phyloP scores from a whole-genome alignment of 2,888 invertebrate species.

The Agriopis aurantiaria region DNA sequence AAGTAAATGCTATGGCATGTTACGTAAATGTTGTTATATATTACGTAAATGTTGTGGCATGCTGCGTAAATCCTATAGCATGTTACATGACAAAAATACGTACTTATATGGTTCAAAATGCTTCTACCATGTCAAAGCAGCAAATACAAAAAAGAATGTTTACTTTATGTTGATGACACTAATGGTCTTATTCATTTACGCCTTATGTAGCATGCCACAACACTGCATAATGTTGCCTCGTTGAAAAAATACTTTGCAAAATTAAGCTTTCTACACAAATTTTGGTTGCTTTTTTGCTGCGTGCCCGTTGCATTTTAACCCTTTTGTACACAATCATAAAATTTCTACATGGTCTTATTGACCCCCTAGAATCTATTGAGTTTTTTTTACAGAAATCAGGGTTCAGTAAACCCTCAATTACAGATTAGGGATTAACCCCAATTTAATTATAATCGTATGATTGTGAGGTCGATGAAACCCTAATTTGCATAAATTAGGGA shows the following conservation, averaged over 20 bases:
- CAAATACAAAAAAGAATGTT: background rate
- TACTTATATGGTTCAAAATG: too few relatives aligned
- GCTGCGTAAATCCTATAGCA: too few relatives aligned
- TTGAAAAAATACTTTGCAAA: background rate
- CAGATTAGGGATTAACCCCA: background rate
- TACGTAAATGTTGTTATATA: too few relatives aligned
- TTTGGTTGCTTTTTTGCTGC: constrained; percentile 17
- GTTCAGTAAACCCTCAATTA: background rate
- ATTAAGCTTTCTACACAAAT: background rate
- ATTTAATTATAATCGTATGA: background rate
- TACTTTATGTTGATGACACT: background rate
- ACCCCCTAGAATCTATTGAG: constrained; percentile 1
- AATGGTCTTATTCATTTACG: background rate
- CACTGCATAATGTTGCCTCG: background rate
- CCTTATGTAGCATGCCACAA: background rate
- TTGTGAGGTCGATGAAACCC: background rate
- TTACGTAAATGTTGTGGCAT: too few relatives aligned
- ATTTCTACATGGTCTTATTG: constrained; percentile 15
- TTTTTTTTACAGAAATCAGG: constrained; percentile 8
- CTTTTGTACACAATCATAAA: constrained; percentile 21
- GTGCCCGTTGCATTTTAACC: constrained; percentile 32
- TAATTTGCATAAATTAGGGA: background rate
- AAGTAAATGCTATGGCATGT: too few relatives aligned
- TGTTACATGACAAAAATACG: too few relatives aligned
- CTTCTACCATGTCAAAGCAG: too few relatives aligned